Evolutionary conservation across 2,113 vertebrate genomes (phyloP), one percentile per base, ranked within the genome.

Genomic region (Rissa tridactyla): DNA sequence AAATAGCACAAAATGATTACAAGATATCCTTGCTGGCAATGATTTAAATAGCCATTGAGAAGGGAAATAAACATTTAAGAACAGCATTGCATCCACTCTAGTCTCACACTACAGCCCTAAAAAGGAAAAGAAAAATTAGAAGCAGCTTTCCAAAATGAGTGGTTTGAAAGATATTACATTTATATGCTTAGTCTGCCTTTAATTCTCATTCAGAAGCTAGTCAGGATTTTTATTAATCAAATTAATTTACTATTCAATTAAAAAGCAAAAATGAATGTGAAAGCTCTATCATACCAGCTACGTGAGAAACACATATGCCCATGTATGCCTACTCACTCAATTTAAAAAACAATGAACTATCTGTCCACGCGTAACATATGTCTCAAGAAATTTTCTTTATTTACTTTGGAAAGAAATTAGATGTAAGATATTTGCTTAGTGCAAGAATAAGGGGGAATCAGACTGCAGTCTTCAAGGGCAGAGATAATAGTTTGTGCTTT

Each of bases 231-330:
- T 96, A 92, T 92, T 91, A 90, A 96, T 95, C 84, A 95, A 95
- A 92, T 93, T 85, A 94, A 95, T 96, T 96, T 97, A 92, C 65
- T 90, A 78, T 86, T 90, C 65, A 95, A 97, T 97, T 97, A 97
- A 92, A 97, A 96, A 94, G 51, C 47, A 88, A 92, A 92, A 96
- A 66, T 52, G 38, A 92, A 95, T 79, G 40, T 83, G 81, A 95
- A 96, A 96, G 34, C 49, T 86, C 78, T 73, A n/a, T 92, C 92
- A 80, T 27, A 77, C 15, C 40, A 86, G 20, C 79, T 84, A 46
- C 62, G 46, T 40, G 34, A 78, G 44, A 91, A 94, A 65, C 11
- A 47, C 34, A 13, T 20, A 27, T 1, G 0, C 26, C 42, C 27
- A 44, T 13, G 2, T 52, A 40, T 46, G 34, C 58, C 73, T 44